These are phyloP conservation scores for Pantherophis guttatus DNA, from an alignment of 2,113 vertebrate genomes.

Conservation along the genomic window DNA sequence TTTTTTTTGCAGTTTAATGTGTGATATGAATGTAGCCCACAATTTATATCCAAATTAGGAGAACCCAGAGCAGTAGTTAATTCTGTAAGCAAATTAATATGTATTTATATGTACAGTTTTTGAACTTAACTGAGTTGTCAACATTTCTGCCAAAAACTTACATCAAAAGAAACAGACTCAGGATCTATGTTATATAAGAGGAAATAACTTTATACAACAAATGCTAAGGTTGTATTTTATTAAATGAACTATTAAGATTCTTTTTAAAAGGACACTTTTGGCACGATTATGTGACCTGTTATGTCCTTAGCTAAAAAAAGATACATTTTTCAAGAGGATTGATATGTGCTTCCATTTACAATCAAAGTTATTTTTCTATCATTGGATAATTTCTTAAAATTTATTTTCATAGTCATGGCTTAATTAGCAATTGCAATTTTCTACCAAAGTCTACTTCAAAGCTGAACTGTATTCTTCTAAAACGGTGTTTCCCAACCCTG, in stretches of 20 bases:
- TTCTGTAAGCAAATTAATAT: not conserved
- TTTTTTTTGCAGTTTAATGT: not conserved
- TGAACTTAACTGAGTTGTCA: slow-evolving; percentile 24
- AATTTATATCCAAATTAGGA: not conserved
- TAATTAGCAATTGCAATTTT: slow-evolving; percentile 20
- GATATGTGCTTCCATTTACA: not conserved
- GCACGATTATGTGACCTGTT: slow-evolving; percentile 47
- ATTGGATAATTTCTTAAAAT: not conserved
- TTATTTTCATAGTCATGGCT: not conserved
- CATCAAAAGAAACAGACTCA: slow-evolving; percentile 52
- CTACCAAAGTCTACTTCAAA: slow-evolving; percentile 19
- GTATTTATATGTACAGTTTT: slow-evolving; percentile 2
- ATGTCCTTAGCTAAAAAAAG: slow-evolving; percentile 50
- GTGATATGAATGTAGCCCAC: not conserved
- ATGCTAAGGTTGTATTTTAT: slow-evolving; percentile 58
- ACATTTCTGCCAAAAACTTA: slow-evolving; percentile 43
- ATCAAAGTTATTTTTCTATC: slow-evolving; percentile 23
- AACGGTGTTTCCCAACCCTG: not conserved
- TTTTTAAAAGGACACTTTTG: slow-evolving; percentile 62
- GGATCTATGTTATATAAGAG: slow-evolving; percentile 52
- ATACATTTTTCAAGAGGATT: slow-evolving; percentile 53
- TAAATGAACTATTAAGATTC: slow-evolving; percentile 41
- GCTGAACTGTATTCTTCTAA: not conserved
- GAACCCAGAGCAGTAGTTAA: not conserved
- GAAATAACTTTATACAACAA: slow-evolving; percentile 61